These are phyloP conservation scores for Drosophila rellima DNA, from an alignment of 2,888 invertebrate genomes.

Conservation along the genomic window DNA sequence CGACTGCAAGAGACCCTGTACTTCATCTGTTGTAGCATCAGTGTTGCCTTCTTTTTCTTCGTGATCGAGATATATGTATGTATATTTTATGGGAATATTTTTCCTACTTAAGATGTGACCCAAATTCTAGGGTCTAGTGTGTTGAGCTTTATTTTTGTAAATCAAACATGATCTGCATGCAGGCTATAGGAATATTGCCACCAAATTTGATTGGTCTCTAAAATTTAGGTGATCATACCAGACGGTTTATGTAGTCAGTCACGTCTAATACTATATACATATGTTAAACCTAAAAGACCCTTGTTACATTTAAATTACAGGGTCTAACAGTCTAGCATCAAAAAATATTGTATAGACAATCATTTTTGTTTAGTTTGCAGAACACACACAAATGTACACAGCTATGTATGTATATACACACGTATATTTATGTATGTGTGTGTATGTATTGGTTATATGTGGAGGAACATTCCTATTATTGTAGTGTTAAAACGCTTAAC, in stretches of 20 bases:
- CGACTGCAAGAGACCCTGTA: not conserved
- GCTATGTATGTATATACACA: not conserved
- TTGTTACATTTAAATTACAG: not conserved
- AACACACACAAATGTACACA: constrained; percentile 3
- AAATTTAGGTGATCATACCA: no score
- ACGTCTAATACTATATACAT: no score
- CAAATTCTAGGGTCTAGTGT: no score
- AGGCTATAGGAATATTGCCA: no score
- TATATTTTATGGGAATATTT: no score
- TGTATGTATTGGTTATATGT: not conserved
- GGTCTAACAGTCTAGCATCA: not conserved
- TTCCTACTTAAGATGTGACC: no score
- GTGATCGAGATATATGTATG: no score
- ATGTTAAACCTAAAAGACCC: not conserved
- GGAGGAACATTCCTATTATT: constrained; percentile 1
- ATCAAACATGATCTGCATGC: no score
- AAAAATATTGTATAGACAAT: constrained; percentile 1
- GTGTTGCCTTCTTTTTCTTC: not conserved
- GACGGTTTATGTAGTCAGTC: no score
- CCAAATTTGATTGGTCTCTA: no score
- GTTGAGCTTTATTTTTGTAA: no score
- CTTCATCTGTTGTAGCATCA: not conserved
- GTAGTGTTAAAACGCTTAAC: constrained; percentile 22
- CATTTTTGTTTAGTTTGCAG: not conserved
- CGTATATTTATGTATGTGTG: not conserved